Evolutionary conservation across 2,113 vertebrate species (phyloP), one percentile per base, ranked within the genome.

Genomic region (Ciconia boyciana): DNA sequence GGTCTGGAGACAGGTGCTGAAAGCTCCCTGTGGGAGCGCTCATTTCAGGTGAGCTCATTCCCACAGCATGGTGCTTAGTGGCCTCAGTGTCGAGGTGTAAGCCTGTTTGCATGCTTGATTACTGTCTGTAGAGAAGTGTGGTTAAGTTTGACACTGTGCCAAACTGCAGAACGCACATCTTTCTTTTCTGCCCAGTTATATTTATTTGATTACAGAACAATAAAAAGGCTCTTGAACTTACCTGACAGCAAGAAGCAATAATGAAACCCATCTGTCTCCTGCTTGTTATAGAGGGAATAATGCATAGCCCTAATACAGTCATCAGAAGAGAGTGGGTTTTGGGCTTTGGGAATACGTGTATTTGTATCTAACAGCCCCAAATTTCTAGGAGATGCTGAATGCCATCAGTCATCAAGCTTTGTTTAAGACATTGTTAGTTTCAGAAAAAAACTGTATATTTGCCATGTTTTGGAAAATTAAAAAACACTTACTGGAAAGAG

Each of bases 31-130:
- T 24, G 29, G 66, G 55, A 83, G 29, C 2, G 43, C 36, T 90
- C 12, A 1, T 31, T 69, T 44, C 29, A 7, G 62, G 13, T 14
- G 44, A 64, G 43, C 75, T 62, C 7, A 2, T 70, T 51, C 49
- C 43, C 41, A 2, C 41, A 46, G 49, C 43, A 1, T 2, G 7
- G 43, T 19, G 54, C 66, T 72, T 17, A 10, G 46, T n/a, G 54
- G 76, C 64, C 28, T 34, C 0, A 1, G 4, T 4, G 46, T 11
- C 1, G 1, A 78, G 58, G 48, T 57, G 28, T 19, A 21, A 43
- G 49, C 54, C 65, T 9, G 9, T 19, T 44, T 26, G 29, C 44
- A 3, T 11, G 39, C 36, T 69, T 34, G 25, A 8, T 32, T 13
- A 7, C 60, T 41, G 41, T 8, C 31, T 24, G 62, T 15, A 29